Evolutionary conservation across 92 coral and sea anemone genomes (phyloP).

Genomic region (Porites evermanni): DNA sequence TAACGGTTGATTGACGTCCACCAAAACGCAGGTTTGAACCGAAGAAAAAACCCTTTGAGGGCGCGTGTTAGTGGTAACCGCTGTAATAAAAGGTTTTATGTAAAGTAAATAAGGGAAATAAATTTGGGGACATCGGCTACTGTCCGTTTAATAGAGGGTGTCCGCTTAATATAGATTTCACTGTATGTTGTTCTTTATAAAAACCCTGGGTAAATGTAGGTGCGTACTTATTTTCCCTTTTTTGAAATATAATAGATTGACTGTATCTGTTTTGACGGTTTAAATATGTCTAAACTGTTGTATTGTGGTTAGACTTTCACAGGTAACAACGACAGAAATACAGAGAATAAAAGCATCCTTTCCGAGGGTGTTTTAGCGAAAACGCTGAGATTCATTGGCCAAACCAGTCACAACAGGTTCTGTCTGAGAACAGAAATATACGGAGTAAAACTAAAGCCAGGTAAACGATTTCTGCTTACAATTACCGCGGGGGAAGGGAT

Average conservation of each 20-base stretch:
- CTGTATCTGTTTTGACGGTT: background rate
- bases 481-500: no score
- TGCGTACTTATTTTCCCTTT: background rate
- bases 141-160: no score
- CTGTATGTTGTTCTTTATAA: no score
- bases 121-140: no score
- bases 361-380: slow-evolving; percentile 7
- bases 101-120: no score
- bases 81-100: no score
- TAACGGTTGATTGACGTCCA: no score
- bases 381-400: background rate
- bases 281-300: background rate
- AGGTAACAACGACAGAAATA: slow-evolving; percentile 17
- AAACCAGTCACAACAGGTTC: background rate
- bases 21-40: no score
- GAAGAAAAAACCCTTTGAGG: no score
- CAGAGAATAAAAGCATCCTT: background rate
- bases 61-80: no score
- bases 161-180: no score
- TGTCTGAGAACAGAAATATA: slow-evolving; percentile 32
- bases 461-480: background rate
- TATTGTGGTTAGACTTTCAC: slow-evolving; percentile 3
- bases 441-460: slow-evolving; percentile 29
- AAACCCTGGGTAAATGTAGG: no score
- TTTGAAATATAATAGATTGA: background rate